These are phyloP conservation scores for Peucedramus taeniatus DNA, from an alignment of 2,113 vertebrate genomes.

Conservation along the genomic window DNA sequence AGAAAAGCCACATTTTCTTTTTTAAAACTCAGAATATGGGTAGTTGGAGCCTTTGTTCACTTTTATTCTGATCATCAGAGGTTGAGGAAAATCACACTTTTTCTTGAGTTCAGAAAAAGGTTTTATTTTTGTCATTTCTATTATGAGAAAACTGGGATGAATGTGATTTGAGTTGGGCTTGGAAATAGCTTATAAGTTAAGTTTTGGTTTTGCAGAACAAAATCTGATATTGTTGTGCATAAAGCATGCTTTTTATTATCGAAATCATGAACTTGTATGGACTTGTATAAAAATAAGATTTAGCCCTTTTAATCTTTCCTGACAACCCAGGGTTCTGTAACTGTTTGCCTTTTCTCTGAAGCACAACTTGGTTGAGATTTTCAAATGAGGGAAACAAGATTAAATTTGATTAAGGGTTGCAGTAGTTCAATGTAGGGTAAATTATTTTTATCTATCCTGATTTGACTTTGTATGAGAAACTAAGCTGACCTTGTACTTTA, in stretches of 20 bases:
- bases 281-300: neutral
- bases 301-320: conserved; percentile 17
- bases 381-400: conserved; percentile 28
- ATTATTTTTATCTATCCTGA: conserved; percentile 36
- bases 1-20: conserved; percentile 25
- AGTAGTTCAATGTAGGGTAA: neutral
- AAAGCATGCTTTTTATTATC: neutral
- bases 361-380: neutral
- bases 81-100: conserved; percentile 5
- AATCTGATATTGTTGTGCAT: neutral
- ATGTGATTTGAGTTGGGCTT: conserved; percentile 1
- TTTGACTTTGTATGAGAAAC: conserved; percentile 21
- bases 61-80: conserved; percentile 47
- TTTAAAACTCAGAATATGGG: conserved; percentile 2
- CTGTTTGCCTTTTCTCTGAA: conserved; percentile 39
- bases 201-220: neutral
- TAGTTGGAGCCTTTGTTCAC: conserved; percentile 21
- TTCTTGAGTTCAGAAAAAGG: conserved; percentile 26
- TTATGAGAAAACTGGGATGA: conserved; percentile 34
- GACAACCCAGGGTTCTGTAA: conserved; percentile 24
- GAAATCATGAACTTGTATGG: neutral
- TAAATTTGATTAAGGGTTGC: conserved; percentile 38
- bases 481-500: neutral
- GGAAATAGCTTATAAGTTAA: neutral
- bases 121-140: conserved; percentile 48